A percentile compares a stretch with the other conserved stretches of the same genome.
phyloP scores from a whole-genome alignment of 2,113 vertebrate genomes.

The Hippocampus abdominalis region DNA sequence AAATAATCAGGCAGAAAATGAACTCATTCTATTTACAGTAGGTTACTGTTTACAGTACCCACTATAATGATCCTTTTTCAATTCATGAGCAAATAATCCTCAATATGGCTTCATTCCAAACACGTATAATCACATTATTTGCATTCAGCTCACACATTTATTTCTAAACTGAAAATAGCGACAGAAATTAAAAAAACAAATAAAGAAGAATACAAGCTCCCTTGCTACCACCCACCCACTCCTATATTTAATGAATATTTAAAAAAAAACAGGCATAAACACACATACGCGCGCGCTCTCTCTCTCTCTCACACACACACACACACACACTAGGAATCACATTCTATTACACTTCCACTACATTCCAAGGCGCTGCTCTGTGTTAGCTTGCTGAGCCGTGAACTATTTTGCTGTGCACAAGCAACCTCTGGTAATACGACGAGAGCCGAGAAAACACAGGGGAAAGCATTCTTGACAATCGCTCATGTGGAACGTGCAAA shows the following conservation, averaged over 20 bases:
- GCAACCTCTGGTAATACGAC: slow-evolving; percentile 45
- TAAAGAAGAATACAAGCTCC: background rate
- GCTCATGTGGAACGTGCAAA: background rate
- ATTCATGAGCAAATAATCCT: background rate
- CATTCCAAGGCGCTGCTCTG: slow-evolving; percentile 32
- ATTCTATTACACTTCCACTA: slow-evolving; percentile 28
- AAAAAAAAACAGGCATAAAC: background rate
- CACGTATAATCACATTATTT: background rate
- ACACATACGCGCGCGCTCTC: background rate
- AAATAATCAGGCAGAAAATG: background rate
- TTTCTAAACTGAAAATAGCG: background rate
- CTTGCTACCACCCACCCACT: slow-evolving; percentile 1
- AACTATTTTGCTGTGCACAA: slow-evolving; percentile 41
- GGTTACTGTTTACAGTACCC: background rate
- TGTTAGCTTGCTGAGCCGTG: slow-evolving; percentile 38
- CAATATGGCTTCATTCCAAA: background rate
- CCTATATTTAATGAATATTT: background rate
- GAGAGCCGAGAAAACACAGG: slow-evolving; percentile 38
- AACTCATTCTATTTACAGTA: background rate
- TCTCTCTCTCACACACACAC: too few species aligned
- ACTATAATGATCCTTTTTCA: background rate
- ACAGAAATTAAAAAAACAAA: background rate
- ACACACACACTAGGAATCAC: slow-evolving; percentile 18
- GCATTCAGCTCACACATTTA: background rate
- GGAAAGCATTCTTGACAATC: slow-evolving; percentile 7